These are phyloP conservation scores for Hartigia nigra DNA, from an alignment of 2,888 invertebrate species.

Conservation along the genomic window DNA sequence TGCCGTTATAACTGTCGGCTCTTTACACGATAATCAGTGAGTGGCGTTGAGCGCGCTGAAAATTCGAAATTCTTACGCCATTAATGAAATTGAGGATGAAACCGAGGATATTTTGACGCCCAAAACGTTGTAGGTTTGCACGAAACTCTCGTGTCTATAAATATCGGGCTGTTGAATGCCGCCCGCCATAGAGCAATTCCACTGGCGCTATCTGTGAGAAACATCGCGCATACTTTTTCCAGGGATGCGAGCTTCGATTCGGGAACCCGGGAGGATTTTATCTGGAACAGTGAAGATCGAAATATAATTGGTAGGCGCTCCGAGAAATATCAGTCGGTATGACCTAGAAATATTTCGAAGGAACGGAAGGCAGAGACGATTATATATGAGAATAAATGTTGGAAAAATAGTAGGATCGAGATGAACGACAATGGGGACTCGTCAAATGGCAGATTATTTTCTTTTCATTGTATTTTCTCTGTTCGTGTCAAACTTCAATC, in stretches of 20 bases:
- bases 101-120: conserved; percentile 52
- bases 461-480: background rate
- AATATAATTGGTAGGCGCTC: background rate
- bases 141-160: conserved; percentile 57
- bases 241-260: conserved; percentile 2
- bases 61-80: conserved; percentile 14
- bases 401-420: background rate
- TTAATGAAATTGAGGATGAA: conserved; percentile 33
- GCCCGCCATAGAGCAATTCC: conserved; percentile 44
- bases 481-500: conserved; percentile 28
- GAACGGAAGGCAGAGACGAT: background rate
- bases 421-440: background rate
- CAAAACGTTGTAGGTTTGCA: conserved; percentile 51
- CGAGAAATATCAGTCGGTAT: background rate
- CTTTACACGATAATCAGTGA: background rate
- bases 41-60: conserved; percentile 1
- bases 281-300: conserved; percentile 16
- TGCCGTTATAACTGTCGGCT: background rate
- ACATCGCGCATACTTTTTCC: conserved; percentile 9
- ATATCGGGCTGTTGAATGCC: conserved; percentile 56
- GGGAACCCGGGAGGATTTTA: conserved; percentile 20
- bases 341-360: conserved; percentile 6
- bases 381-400: background rate
- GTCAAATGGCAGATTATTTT: background rate
- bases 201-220: conserved; percentile 40